Base-by-base conservation (phyloP, 1,140 invertebrate species). In the Calliphora vicina region DNA sequence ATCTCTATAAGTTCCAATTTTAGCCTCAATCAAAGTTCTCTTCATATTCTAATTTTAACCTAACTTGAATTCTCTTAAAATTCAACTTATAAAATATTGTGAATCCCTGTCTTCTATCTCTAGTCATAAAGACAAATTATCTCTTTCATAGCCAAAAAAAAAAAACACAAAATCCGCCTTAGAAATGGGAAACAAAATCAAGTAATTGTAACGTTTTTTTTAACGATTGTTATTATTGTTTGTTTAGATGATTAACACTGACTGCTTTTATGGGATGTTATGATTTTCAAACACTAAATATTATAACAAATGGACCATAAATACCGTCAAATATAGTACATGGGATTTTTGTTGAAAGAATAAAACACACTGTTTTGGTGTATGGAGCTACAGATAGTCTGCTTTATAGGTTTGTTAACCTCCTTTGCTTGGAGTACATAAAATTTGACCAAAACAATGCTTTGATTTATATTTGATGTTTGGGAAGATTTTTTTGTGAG, bases 291-390 rank as follows among this genome's bases (percentile, higher is more conserved):
- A 43, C 23, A 43, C 74, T 35, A 78, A 78, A 78, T 78, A 78
- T 78, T 23, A 78, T 78, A 78, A 78, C 74, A 78, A 78, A 78
- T 78, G 74, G 74, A 43, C 74, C 74, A 78, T 78, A 78, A 78
- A 78, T 45, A 78, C 35, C 35, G 74, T 78, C n/a, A 43, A 35
- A 45, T 20, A 43, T 78, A 43, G n/a, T 42, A 23, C 35, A 78
- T 71, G 67, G 23, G 29, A 74, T 35, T 74, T 57, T 57, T 57
- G 4, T 23, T 10, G 20, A 23, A 23, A 20, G 57, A 20, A 35
- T 35, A 35, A 35, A 35, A 35, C 29, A 35, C 29, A n/a, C n/a
- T n/a, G n/a, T n/a, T 23, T 67, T 67, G 5, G 4, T 67, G 61
- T 23, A 8, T 23, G n/a, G 5, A n/a, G 6, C 50, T 17, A 17